Evolutionary conservation across 2,797 vertebrate genomes (phyloP).

Genomic region (Pampus argenteus): DNA sequence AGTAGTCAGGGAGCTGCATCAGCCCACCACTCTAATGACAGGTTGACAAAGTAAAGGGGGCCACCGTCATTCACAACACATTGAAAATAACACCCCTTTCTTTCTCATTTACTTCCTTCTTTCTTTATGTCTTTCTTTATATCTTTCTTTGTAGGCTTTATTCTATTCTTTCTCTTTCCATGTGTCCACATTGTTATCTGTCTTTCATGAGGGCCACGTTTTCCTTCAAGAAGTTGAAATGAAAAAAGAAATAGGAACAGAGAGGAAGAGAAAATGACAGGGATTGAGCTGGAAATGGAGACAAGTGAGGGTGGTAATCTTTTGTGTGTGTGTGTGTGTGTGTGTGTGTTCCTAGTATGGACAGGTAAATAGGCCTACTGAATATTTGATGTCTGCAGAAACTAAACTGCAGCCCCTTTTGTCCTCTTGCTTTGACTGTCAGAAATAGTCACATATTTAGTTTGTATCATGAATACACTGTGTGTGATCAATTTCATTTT

Average conservation of each 20-base stretch:
- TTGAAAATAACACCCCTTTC: constrained; percentile 70
- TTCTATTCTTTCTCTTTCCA: constrained; percentile 1
- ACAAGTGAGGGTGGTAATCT: constrained; percentile 61
- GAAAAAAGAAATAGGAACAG: constrained; percentile 38
- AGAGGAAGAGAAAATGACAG: constrained; percentile 63
- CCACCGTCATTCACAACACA: constrained; percentile 69
- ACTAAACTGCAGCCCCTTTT: constrained; percentile 42
- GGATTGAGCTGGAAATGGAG: constrained; percentile 58
- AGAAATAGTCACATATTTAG: constrained; percentile 21
- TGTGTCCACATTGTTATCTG: constrained; percentile 33
- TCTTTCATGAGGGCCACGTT: constrained; percentile 35
- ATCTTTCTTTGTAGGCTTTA: neutral
- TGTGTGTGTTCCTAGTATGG: constrained; percentile 34
- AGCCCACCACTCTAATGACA: constrained; percentile 94
- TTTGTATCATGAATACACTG: constrained; percentile 2
- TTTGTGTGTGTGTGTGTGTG: constrained; percentile 32
- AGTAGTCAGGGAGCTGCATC: constrained; percentile 93
- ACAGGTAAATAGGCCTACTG: constrained; percentile 59
- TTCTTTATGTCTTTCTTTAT: constrained; percentile 11
- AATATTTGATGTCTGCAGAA: constrained; percentile 64
- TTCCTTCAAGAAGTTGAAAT: constrained; percentile 35
- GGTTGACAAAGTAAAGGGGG: constrained; percentile 94
- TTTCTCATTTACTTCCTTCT: constrained; percentile 82
- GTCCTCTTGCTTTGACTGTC: constrained; percentile 28
- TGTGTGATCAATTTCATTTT: neutral